Conservation (phyloP, 1,140 invertebrate genomes). For the Plectrocnemia conspersa region DNA sequence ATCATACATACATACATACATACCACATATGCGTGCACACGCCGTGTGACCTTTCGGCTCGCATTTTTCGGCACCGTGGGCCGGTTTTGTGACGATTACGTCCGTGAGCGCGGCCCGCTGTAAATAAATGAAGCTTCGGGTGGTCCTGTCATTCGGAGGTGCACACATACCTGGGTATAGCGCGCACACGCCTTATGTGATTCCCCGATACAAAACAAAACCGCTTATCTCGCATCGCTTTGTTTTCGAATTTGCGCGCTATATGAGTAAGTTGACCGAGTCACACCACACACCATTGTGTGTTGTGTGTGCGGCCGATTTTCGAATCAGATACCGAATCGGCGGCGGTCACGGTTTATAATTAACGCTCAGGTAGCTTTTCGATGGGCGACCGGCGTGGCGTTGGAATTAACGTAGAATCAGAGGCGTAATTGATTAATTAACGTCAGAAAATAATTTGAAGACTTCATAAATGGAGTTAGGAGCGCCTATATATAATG, state of each 20-base stretch:
- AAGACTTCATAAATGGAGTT: too few relatives aligned
- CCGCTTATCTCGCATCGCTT: not conserved
- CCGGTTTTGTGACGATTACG: slow-evolving; percentile 15
- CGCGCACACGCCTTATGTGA: slow-evolving; percentile 15
- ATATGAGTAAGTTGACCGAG: slow-evolving; percentile 1
- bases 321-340: too few relatives aligned
- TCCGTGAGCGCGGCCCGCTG: slow-evolving; percentile 11
- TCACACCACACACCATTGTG: slow-evolving; percentile 3
- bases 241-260: slow-evolving; percentile 2
- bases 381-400: too few relatives aligned
- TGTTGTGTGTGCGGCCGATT: too few relatives aligned
- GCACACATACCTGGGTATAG: slow-evolving; percentile 8
- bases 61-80: slow-evolving; percentile 1
- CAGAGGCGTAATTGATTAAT: too few relatives aligned
- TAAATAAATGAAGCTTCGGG: slow-evolving; percentile 25
- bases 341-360: too few relatives aligned
- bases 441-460: too few relatives aligned
- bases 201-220: slow-evolving; percentile 9
- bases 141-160: slow-evolving; percentile 23
- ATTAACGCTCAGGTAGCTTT: too few relatives aligned
- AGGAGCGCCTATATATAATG: too few relatives aligned
- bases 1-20: too few relatives aligned
- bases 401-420: too few relatives aligned
- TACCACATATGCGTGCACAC: too few relatives aligned
- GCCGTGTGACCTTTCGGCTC: slow-evolving; percentile 3